Conservation (phyloP, 2,888 invertebrate species). For the Calameuta filiformis region DNA sequence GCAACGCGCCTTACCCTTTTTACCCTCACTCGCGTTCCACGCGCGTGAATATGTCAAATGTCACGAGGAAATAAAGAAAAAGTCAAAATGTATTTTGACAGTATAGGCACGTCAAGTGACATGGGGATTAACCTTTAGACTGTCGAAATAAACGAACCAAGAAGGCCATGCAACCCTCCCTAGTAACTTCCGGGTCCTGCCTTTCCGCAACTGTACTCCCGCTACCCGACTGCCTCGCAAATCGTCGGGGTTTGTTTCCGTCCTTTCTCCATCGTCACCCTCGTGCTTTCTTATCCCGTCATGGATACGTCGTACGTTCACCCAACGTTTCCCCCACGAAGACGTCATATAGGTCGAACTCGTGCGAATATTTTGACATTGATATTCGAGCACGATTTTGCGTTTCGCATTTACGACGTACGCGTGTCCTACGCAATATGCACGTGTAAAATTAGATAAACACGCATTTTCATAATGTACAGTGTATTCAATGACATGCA, state of each 20-base stretch:
- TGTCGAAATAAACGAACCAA: slow-evolving; percentile 18
- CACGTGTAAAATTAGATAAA: too few relatives aligned
- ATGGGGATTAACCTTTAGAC: slow-evolving; percentile 19
- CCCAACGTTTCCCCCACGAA: not conserved
- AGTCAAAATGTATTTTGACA: not conserved
- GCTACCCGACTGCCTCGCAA: not conserved
- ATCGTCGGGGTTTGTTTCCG: not conserved
- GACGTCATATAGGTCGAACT: too few relatives aligned
- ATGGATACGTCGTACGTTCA: not conserved
- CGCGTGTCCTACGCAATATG: too few relatives aligned
- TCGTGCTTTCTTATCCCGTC: not conserved
- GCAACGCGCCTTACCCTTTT: not conserved
- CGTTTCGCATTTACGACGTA: too few relatives aligned
- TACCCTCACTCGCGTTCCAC: not conserved
- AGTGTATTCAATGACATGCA: too few relatives aligned
- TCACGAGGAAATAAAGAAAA: not conserved
- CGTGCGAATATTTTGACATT: too few relatives aligned
- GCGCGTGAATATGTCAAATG: not conserved
- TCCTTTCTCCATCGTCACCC: not conserved
- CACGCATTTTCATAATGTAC: too few relatives aligned
- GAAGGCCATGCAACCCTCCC: slow-evolving; percentile 13
- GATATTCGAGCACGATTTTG: too few relatives aligned
- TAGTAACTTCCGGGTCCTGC: slow-evolving; percentile 10
- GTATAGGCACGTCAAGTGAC: slow-evolving; percentile 3
- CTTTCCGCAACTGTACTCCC: not conserved